phyloP scores from a whole-genome alignment of 1,140 invertebrate species.

The Drosophila repleta region DNA sequence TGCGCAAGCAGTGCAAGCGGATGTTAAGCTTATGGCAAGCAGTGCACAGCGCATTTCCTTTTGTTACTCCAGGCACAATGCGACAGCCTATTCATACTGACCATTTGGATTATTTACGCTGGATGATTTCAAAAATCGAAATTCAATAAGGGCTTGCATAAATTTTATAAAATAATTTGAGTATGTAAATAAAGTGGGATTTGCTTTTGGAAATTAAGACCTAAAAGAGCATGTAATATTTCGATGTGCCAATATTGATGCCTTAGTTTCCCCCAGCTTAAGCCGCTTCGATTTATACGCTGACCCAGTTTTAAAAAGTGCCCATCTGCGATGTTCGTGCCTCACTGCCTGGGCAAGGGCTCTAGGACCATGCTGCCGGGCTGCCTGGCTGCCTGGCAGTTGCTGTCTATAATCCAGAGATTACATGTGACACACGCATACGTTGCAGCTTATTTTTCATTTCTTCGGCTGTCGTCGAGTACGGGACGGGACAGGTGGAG shows the following conservation, averaged over 20 bases:
- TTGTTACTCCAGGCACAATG: no score
- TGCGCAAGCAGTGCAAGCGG: neutral
- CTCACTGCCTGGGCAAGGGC: conserved; percentile 4
- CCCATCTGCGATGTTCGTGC: conserved; percentile 19
- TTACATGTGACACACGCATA: conserved; percentile 80
- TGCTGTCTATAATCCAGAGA: conserved; percentile 77
- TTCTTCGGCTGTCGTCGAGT: conserved; percentile 66
- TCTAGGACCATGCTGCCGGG: neutral
- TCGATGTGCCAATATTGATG: conserved; percentile 24
- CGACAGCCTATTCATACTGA: neutral
- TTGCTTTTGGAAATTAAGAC: conserved; percentile 16
- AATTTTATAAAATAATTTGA: conserved; percentile 2
- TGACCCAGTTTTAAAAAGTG: conserved; percentile 69
- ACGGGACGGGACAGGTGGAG: neutral
- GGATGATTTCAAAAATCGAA: neutral
- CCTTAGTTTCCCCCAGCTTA: conserved; percentile 22
- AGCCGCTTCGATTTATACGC: conserved; percentile 78
- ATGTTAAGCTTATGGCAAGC: neutral
- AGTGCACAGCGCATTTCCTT: neutral
- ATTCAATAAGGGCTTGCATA: neutral
- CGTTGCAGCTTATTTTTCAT: conserved; percentile 81
- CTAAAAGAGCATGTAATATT: conserved; percentile 38
- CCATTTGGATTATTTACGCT: no score
- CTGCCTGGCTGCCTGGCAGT: conserved; percentile 7
- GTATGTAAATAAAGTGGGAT: neutral